Evolutionary conservation across 2,888 invertebrate species (phyloP).

Genomic region (Marronus borbonicus): DNA sequence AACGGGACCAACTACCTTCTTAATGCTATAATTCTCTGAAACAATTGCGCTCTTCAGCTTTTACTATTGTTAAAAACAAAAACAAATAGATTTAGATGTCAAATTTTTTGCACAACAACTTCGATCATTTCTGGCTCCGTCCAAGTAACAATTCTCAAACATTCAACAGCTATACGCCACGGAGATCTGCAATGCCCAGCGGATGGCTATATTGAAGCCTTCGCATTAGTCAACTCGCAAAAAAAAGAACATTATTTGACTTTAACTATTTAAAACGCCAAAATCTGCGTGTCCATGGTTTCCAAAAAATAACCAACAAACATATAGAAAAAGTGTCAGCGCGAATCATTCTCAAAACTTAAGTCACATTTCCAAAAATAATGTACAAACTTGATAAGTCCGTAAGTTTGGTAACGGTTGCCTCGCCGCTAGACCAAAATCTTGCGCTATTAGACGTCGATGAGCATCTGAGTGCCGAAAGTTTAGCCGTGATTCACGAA

Average conservation of each 20-base stretch:
- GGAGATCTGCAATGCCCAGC: too few relatives aligned
- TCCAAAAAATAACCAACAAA: background rate
- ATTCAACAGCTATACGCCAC: too few relatives aligned
- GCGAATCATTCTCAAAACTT: background rate
- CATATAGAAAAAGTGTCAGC: background rate
- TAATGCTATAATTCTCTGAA: too few relatives aligned
- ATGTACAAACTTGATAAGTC: conserved; percentile 54
- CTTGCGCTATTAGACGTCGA: conserved; percentile 58
- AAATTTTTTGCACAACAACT: too few relatives aligned
- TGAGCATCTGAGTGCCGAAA: conserved; percentile 56
- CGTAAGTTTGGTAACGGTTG: conserved; percentile 57
- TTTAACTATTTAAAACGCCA: background rate
- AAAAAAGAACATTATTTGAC: too few relatives aligned
- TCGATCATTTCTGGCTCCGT: too few relatives aligned
- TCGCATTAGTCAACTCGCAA: too few relatives aligned
- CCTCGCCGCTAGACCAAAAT: conserved; percentile 58
- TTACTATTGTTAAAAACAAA: too few relatives aligned
- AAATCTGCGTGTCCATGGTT: background rate
- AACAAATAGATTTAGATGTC: too few relatives aligned
- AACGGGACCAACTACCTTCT: background rate
- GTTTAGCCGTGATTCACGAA: conserved; percentile 59
- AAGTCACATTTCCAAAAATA: conserved; percentile 7
- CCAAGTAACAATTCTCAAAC: too few relatives aligned
- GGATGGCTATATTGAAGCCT: too few relatives aligned
- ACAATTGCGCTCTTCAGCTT: too few relatives aligned